Percentiles rank a stretch among this genome's conserved stretches.
phyloP scores from a whole-genome alignment of 1,140 invertebrate genomes.

The Latrodectus geometricus region DNA sequence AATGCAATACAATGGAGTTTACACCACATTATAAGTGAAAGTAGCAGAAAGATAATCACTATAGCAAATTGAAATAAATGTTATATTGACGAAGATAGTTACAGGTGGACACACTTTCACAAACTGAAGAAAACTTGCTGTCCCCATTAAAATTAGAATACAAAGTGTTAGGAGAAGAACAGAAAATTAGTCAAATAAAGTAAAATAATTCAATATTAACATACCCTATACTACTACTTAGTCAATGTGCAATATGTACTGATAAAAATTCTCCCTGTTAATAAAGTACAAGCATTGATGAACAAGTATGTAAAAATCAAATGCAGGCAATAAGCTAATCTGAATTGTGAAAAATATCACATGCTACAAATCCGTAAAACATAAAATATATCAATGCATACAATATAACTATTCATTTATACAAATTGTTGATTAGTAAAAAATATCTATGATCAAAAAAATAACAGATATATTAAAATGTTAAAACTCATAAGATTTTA shows the following conservation, averaged over 20 bases:
- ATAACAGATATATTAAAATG: too few species aligned
- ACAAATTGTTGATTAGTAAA: neutral
- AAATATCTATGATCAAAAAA: neutral
- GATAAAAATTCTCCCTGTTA: constrained; percentile 59
- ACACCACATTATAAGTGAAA: neutral
- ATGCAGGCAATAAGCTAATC: constrained; percentile 56
- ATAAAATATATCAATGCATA: neutral
- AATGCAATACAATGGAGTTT: neutral
- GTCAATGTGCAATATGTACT: constrained; percentile 60
- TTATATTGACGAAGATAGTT: neutral
- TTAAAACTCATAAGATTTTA: too few species aligned
- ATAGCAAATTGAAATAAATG: neutral
- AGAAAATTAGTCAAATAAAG: constrained; percentile 25
- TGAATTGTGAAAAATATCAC: constrained; percentile 37
- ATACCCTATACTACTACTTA: constrained; percentile 60
- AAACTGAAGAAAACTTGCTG: neutral
- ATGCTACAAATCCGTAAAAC: constrained; percentile 32
- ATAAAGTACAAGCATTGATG: constrained; percentile 60
- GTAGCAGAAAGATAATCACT: neutral
- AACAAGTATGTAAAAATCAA: constrained; percentile 34
- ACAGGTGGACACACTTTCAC: neutral
- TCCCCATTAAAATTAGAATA: constrained; percentile 11
- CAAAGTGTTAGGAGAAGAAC: constrained; percentile 24
- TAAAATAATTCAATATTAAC: constrained; percentile 48
- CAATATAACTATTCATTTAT: too few species aligned